These are phyloP conservation scores for Aleiodes leptofemur DNA, from an alignment of 2,888 invertebrate genomes.

Conservation along the genomic window DNA sequence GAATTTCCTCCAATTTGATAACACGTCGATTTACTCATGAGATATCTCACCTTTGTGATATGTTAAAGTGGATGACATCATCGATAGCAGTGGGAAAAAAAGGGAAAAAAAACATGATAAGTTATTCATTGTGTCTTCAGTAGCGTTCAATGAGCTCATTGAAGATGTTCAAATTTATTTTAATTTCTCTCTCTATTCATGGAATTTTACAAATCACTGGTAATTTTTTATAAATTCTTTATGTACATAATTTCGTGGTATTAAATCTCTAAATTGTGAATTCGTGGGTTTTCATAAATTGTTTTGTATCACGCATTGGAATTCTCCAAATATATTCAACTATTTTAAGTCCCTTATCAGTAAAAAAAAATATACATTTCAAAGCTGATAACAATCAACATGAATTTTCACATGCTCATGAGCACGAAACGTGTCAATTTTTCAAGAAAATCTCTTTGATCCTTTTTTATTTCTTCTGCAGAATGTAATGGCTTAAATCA, in stretches of 20 bases:
- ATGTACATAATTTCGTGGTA: neutral
- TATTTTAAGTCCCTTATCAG: neutral
- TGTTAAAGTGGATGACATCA: no score
- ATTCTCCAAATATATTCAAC: neutral
- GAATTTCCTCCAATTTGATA: no score
- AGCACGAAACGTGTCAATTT: slow-evolving; percentile 51
- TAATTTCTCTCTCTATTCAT: no score
- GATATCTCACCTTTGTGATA: no score
- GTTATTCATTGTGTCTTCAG: no score
- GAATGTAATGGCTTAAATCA: neutral
- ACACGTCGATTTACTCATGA: no score
- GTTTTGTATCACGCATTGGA: neutral
- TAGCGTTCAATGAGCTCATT: no score
- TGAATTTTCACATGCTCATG: neutral
- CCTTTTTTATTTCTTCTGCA: neutral
- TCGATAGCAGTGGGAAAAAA: no score
- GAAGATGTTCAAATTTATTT: no score
- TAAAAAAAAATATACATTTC: neutral
- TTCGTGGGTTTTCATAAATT: neutral
- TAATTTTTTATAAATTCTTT: neutral
- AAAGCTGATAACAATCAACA: no score
- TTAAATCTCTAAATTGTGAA: neutral
- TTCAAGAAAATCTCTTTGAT: neutral
- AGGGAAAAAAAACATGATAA: no score
- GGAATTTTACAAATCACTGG: no score